A percentile compares a stretch with the other conserved stretches of the same genome.
phyloP scores from a whole-genome alignment of 2,113 vertebrate genomes.

The Pelecanoides urinatrix region DNA sequence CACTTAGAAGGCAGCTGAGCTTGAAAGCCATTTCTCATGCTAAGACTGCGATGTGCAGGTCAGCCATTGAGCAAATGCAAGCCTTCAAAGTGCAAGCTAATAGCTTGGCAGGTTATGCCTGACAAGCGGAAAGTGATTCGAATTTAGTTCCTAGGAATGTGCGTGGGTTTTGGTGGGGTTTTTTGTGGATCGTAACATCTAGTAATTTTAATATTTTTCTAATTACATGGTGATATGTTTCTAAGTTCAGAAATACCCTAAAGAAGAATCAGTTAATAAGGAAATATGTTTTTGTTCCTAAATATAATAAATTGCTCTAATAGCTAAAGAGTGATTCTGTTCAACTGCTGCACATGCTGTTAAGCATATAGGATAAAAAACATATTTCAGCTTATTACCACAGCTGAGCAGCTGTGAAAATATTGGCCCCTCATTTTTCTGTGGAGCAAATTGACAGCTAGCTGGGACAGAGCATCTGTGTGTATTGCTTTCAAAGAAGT shows the following conservation, averaged over 20 bases:
- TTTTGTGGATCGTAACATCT: neutral
- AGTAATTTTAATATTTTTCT: neutral
- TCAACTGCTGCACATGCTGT: neutral
- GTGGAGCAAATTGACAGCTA: neutral
- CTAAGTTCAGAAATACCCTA: neutral
- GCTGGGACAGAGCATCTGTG: neutral
- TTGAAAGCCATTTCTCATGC: constrained; percentile 22
- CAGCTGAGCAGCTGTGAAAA: neutral
- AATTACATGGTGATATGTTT: neutral
- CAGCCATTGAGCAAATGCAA: neutral
- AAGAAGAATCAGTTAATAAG: neutral
- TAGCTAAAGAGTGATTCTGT: neutral
- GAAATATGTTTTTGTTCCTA: neutral
- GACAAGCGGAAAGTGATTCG: neutral
- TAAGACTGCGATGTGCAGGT: neutral
- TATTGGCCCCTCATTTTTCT: neutral
- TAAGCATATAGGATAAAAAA: neutral
- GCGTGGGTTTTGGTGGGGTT: neutral
- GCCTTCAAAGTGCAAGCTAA: neutral
- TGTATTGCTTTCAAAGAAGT: neutral
- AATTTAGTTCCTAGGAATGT: neutral
- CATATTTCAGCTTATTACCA: neutral
- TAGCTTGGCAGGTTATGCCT: neutral
- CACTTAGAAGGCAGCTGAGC: constrained; percentile 22
- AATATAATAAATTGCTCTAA: neutral